Evolutionary conservation across 2,113 vertebrate genomes (phyloP), one percentile per base, ranked within the genome.

Genomic region (Tiliqua scincoides): DNA sequence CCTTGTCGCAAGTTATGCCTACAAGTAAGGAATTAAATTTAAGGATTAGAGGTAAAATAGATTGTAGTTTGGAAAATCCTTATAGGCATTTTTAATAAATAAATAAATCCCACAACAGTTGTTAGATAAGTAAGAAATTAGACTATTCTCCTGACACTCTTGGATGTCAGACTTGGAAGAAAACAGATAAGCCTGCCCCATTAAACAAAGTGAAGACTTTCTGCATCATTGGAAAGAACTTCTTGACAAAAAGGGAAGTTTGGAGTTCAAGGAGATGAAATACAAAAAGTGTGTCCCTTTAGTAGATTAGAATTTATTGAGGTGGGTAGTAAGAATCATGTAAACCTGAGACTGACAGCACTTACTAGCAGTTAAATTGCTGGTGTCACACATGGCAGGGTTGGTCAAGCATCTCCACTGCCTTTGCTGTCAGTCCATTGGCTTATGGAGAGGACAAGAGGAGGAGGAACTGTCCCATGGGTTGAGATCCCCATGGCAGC

Each of bases 341-440:
- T 30, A 92, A 80, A 12, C 25, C 2, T 83, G 17, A 17, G 80
- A 89, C 84, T 91, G 91, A 89, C 88, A 91, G 85, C 61, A 93
- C 71, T 68, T 90, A 57, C 37, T 84, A 57, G 82, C 67, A 87
- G 40, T 89, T n/a, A 82, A 40, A 48, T 4, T 48, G 43, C 43
- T 48, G 43, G 8, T 48, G 43, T 48, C 43, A 48, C 8, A 8
- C 43, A 48, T 48, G 43, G 43, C 8, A 8, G 43, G 8, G 43
- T 48, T 5, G 43, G 43, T 48, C 43, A 48, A 48, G 43, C 43
- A 48, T 48, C 43, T 48, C 43, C 43, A 48, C 43, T 48, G 43
- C 43, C 43, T 48, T 48, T 48, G 43, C 8, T 48, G 43, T 48
- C 43, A 48, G 4, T 48, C 43, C 43, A 48, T 48, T 48, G 43